Evolutionary conservation across 2,888 invertebrate species (phyloP), one percentile per base, ranked within the genome.

Genomic region (Mechanitis messenoides): DNA sequence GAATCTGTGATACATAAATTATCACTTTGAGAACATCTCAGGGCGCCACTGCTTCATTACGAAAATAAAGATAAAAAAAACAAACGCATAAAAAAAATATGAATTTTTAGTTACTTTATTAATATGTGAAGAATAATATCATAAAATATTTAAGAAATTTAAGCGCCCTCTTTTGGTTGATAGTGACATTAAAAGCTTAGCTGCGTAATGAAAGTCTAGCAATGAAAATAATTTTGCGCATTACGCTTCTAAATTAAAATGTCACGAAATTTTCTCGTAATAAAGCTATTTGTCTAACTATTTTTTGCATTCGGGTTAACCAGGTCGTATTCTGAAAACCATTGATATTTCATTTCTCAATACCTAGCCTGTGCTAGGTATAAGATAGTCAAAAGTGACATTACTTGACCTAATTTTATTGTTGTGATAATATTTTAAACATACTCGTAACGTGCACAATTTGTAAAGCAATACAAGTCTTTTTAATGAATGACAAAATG

Each of bases 291-390:
- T 53, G 50, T 31, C 2, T 3, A 31, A 50, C 31, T 11, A 53
- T 35, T 42, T 33, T 11, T 53, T n/a, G 4, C 68, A 35, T 73
- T 65, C 60, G 79, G 59, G 2, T 67, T 57, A 61, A 66, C 65
- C 68, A 74, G 70, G 71, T 75, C 46, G 46, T 54, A 46, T 53
- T 54, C 46, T 53, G 33, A 58, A 75, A 75, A 71, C 68, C 76
- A 81, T 79, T 82, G 80, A 77, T 77, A 74, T 80, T 79, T 77
- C 76, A 74, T 80, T 79, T 77, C 74, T 68, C 58, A 64, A 61
- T 60, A 58, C 56, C 38, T 46, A 60, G 42, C 63, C 72, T 70
- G 68, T 72, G 66, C 76, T 72, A 75, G 72, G 73, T 73, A 72
- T 73, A 65, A 62, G 66, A 69, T 65, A 69, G 69, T 72, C 71